These are phyloP conservation scores for Pituophis catenifer DNA, from an alignment of 2,113 vertebrate species.

Conservation along the genomic window DNA sequence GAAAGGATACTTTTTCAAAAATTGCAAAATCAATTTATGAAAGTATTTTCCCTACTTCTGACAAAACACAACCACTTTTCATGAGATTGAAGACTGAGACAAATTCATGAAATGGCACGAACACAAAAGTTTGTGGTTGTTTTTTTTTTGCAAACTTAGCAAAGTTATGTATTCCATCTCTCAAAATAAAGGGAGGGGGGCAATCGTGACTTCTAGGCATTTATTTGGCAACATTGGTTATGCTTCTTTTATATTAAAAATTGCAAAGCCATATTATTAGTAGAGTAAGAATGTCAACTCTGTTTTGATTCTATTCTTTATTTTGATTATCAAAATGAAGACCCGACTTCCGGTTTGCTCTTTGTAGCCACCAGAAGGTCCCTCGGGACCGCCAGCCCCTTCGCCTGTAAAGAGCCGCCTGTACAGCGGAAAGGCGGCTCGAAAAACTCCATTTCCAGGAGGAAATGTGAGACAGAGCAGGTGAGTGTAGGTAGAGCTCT, in stretches of 20 bases:
- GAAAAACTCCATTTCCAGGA: too few species aligned
- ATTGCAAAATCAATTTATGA: background rate
- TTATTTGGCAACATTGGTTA: background rate
- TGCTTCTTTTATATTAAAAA: background rate
- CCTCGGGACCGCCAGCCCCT: too few species aligned
- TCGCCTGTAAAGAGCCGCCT: too few species aligned
- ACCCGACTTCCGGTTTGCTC: too few species aligned
- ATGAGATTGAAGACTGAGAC: background rate
- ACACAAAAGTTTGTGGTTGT: background rate
- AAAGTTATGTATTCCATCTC: background rate
- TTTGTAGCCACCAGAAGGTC: too few species aligned
- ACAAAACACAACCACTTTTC: background rate
- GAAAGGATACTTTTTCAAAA: background rate
- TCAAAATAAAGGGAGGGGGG: background rate
- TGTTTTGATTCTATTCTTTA: conserved; percentile 1
- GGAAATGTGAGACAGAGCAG: too few species aligned
- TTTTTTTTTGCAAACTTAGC: background rate
- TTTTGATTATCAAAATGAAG: background rate
- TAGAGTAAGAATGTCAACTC: background rate
- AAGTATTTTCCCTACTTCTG: background rate
- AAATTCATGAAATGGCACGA: background rate
- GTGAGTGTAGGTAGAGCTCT: too few species aligned
- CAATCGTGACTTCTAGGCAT: background rate
- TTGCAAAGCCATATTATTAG: background rate
- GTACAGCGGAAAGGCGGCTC: too few species aligned